phyloP scores from a whole-genome alignment of 2,888 invertebrate genomes.

The Koerneria pararmatus region DNA sequence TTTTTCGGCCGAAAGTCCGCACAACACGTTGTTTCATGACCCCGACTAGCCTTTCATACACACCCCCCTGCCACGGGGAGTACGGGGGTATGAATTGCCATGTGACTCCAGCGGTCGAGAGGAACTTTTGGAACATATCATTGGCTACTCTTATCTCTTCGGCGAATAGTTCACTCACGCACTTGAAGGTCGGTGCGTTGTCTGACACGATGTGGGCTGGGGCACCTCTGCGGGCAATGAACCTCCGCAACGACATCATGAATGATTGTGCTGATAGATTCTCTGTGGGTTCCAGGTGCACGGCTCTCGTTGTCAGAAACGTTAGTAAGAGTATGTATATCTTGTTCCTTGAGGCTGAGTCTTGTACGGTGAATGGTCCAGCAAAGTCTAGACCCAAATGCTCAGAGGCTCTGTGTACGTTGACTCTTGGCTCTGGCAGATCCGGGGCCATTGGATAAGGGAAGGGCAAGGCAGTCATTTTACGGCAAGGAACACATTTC shows the following conservation, averaged over 20 bases:
- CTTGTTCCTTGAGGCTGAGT: slow-evolving; percentile 36
- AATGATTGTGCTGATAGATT: slow-evolving; percentile 56
- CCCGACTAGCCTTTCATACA: slow-evolving; percentile 61
- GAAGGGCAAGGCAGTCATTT: slow-evolving; percentile 45
- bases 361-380: slow-evolving; percentile 5
- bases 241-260: slow-evolving; percentile 53
- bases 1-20: not conserved
- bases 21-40: slow-evolving; percentile 8
- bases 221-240: slow-evolving; percentile 56
- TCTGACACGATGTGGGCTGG: slow-evolving; percentile 54
- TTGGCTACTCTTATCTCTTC: no score
- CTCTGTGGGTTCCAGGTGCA: slow-evolving; percentile 60
- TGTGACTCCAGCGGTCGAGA: slow-evolving; percentile 28
- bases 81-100: slow-evolving; percentile 60
- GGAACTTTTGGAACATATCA: slow-evolving; percentile 1
- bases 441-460: slow-evolving; percentile 56
- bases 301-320: slow-evolving; percentile 59
- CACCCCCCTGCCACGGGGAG: slow-evolving; percentile 63
- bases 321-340: slow-evolving; percentile 60
- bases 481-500: not conserved
- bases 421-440: slow-evolving; percentile 26
- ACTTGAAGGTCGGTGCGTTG: slow-evolving; percentile 61
- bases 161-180: no score
- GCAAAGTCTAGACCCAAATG: slow-evolving; percentile 30
- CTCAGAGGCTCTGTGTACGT: slow-evolving; percentile 53